Percentiles rank a stretch among this genome's conserved stretches.
These are phyloP conservation scores for Melanostoma scalare DNA, from an alignment of 2,888 invertebrate species.

Conservation along the genomic window DNA sequence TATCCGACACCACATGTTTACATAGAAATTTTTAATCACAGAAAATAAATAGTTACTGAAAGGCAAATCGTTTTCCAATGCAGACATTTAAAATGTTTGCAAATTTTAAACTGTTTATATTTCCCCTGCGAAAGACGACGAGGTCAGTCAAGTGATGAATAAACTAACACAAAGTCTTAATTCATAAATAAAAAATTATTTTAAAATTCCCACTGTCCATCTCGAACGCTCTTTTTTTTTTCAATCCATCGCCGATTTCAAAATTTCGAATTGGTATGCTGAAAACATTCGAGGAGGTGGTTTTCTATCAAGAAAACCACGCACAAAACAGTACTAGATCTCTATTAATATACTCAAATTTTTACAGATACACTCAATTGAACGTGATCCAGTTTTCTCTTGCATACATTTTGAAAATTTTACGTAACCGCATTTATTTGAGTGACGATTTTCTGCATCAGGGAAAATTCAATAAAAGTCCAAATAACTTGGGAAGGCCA, in stretches of 20 bases:
- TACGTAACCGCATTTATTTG: conserved; percentile 44
- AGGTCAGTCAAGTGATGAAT: conserved; percentile 33
- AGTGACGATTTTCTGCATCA: conserved; percentile 4
- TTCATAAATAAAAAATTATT: conserved; percentile 56
- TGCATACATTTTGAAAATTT: conserved; percentile 18
- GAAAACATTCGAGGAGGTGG: background rate
- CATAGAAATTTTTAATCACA: conserved; percentile 11
- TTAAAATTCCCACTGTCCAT: conserved; percentile 25
- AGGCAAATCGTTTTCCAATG: conserved; percentile 17
- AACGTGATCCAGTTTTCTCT: conserved; percentile 25
- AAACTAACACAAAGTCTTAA: conserved; percentile 10
- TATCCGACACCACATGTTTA: conserved; percentile 26
- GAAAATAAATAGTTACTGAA: conserved; percentile 17
- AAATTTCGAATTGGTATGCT: background rate
- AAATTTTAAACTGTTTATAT: conserved; percentile 37
- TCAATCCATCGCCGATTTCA: conserved; percentile 10
- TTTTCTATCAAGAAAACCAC: conserved; percentile 23
- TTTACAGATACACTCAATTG: conserved; percentile 50
- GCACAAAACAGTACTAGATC: conserved; percentile 13
- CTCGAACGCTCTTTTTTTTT: conserved; percentile 19
- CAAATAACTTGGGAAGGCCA: conserved; percentile 5
- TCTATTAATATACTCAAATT: conserved; percentile 48
- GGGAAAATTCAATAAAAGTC: conserved; percentile 18
- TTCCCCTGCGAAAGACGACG: conserved; percentile 15
- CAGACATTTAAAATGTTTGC: conserved; percentile 19